Base-by-base conservation (phyloP, 2,113 vertebrate species). In the Bujurquina vittata region DNA sequence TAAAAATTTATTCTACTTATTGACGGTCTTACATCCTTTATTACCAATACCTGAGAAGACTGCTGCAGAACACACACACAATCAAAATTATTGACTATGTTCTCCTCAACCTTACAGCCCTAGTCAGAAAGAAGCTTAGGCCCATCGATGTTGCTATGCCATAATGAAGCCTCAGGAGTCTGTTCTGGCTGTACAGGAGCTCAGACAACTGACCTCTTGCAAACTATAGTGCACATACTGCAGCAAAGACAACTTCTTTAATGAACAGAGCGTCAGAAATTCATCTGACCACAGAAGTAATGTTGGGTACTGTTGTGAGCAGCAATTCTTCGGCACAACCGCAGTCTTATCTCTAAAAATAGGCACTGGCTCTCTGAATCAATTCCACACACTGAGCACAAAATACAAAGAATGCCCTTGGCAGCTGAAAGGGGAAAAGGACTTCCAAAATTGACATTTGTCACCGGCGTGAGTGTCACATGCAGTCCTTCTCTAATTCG, bases 101-200 rank as follows among this genome's bases (percentile, higher is more conserved):
- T 77, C 63, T 52, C 57, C 57, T 82, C 35, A 8, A 80, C 33
- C 26, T 69, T 69, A 26, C 4, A 57, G 60, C 31, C 61, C 26
- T 23, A 14, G 76, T 61, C 1, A 17, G 31, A 54, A 69, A 26
- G 63, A 54, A 60, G 72, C 18, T 55, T 72, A 72, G 61, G 59
- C 49, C 46, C 73, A 88, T 93, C 74, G 55, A 86, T 90, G 74
- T 72, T 67, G 15, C 82, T 35, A 26, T 63, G 78, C 60, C 12
- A 61, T 91, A 92, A 93, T 86, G 84, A 94, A 84, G 69, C 87
- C 84, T 79, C 87, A 11, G 63, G 86, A 77, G 85, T 88, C 81
- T 18, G 10, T 33, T 35, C 58, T 43, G 35, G 49, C 31, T 7
- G 18, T 35, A 37, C 55, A 54, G 56, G 61, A 84, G 43, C 80